Base-by-base conservation (phyloP, 2,113 vertebrate genomes). In the Cygnus atratus region DNA sequence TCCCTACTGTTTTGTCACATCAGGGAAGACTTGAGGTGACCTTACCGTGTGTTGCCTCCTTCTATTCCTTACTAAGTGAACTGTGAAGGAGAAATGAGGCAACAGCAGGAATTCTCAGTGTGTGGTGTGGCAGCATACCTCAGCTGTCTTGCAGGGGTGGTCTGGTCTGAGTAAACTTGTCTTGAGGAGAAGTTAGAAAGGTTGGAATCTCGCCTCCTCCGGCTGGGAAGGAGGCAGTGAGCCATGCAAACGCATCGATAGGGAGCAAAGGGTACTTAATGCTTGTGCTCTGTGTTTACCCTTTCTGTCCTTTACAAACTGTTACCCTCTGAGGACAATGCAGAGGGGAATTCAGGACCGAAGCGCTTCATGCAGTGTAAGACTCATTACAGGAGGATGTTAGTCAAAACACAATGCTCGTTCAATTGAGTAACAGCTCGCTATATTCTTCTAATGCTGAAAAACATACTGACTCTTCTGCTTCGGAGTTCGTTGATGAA, bases 391-490 rank as follows among this genome's bases (percentile, higher is more conserved):
- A 70, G 68, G 74, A 65, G 41, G 63, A 10, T n/a, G 17, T 84
- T 79, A 48, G 39, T 71, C 44, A 66, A 65, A 84, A 66, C 63
- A 29, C 39, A 35, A 2, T 21, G 37, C 43, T 43, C 25, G 55
- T 84, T 71, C 68, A 59, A 9, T 33, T 78, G 54, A 68, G 0
- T 71, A 80, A 55, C 50, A 80, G 20, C 55, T 68, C 11, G 1
- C 6, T 52, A 11, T 41, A 1, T 58, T 74, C 31, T 88, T 63
- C 9, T 39, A 20, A 43, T 41, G 39, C 26, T 66, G 50, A 43
- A 80, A 37, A 3, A 0, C 26, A 50, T 71, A 35, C n/a, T 35
- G 29, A 25, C 8, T 71, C 43, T 46, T 57, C 1, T 0, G 3
- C 43, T 65, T 88, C 25, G 5, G 57, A 29, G 63, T 54, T 58